A percentile compares a stretch with the other conserved stretches of the same genome.
phyloP scores from a whole-genome alignment of 2,888 invertebrate species.

The Archips xylosteana region DNA sequence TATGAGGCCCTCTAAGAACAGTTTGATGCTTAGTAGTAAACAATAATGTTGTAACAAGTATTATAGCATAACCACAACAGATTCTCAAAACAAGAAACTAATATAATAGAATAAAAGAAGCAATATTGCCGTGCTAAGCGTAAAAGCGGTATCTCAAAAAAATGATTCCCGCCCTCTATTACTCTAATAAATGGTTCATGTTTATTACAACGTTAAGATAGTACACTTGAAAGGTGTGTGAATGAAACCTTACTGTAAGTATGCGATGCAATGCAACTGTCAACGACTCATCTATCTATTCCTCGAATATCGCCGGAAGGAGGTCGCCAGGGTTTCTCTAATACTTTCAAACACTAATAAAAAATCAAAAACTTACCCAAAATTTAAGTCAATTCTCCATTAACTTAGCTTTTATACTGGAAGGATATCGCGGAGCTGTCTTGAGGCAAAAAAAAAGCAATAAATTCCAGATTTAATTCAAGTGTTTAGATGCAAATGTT shows the following conservation, averaged over 20 bases:
- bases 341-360: conserved; percentile 3
- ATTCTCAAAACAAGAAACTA: neutral
- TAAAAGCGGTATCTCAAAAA: too few relatives aligned
- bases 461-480: neutral
- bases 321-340: conserved; percentile 10
- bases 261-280: neutral
- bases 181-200: too few relatives aligned
- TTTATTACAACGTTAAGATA: too few relatives aligned
- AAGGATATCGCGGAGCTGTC: neutral
- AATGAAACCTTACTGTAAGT: neutral
- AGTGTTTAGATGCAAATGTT: neutral
- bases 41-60: neutral
- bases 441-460: neutral
- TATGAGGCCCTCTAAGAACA: neutral
- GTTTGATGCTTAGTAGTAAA: neutral
- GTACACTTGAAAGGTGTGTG: neutral
- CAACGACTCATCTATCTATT: neutral
- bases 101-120: too few relatives aligned
- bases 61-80: neutral
- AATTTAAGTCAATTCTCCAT: conserved; percentile 15
- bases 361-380: conserved; percentile 21
- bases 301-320: conserved; percentile 8
- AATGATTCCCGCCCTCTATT: too few relatives aligned
- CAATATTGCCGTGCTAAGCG: too few relatives aligned
- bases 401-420: neutral